Base-by-base conservation (phyloP, 2,888 invertebrate genomes). In the Thysanoteuthis rhombus region DNA sequence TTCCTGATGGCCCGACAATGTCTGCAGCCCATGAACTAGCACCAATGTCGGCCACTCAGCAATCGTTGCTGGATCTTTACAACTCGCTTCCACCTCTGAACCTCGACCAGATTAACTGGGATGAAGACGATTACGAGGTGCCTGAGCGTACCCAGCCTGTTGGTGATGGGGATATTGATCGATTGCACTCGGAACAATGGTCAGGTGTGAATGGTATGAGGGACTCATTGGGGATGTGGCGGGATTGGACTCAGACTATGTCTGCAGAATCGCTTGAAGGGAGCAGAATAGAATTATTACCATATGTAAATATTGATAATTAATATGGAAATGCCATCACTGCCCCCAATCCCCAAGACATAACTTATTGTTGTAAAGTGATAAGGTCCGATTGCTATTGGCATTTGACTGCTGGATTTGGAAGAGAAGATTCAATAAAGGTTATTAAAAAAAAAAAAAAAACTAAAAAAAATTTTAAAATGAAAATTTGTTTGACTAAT, bases 271-370 rank as follows among this genome's bases (percentile, higher is more conserved):
- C 98, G 94, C 98, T 98, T 96, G 98, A 98, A 96, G 98, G 98
- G 96, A 98, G 98, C 97, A 97, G 98, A 97, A 98, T 99, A 97
- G 98, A 98, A 97, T 98, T 99, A 98, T 98, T 99, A 98, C 99
- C 99, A 97, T 99, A 99, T 97, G 99, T 99, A 97, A 98, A 99
- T 97, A 98, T 99, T 97, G 99, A 99, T n/a, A 45, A 92, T 28
- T 75, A n/a, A 75, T 75, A 75, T 75, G 75, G n/a, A 75, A 19
- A 75, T 75, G 75, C n/a, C 75, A 75, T 75, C n/a, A 36, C n/a
- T 75, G n/a, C n/a, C 75, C n/a, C 75, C 75, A 36, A 36, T 75
- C 75, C 75, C 75, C 75, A 75, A 75, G 75, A 75, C 75, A 75
- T 75, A 75, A 75, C 36, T 75, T 75, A 75, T 75, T 75, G 75